Evolutionary conservation across 2,113 vertebrate genomes (phyloP).

Genomic region (Bolborhynchus lineola): DNA sequence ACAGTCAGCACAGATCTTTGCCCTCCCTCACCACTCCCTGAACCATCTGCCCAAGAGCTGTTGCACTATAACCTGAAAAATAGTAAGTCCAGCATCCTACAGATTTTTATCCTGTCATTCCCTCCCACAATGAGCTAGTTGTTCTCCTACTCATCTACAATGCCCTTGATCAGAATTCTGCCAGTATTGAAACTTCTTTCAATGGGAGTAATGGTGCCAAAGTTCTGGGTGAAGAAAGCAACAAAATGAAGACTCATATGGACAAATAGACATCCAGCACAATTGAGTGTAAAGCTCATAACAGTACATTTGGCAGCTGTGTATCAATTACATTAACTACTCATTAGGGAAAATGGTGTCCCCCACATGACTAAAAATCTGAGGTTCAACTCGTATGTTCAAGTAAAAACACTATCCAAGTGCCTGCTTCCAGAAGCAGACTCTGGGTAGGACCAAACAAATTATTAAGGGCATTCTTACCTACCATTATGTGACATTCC

Average conservation of each 20-base stretch:
- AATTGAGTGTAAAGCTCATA: not conserved
- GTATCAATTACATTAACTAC: not conserved
- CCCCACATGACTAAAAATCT: rapidly evolving
- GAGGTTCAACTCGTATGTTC: not conserved
- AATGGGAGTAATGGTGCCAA: not conserved
- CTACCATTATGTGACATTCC: slow-evolving; percentile 99
- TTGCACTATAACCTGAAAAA: slow-evolving; percentile 15
- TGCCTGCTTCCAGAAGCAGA: not conserved
- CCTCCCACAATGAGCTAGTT: not conserved
- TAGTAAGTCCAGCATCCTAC: not conserved
- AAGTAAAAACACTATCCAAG: not conserved
- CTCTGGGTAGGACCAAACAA: not conserved
- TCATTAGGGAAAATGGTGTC: not conserved
- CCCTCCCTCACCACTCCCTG: not conserved
- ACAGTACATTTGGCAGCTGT: not conserved
- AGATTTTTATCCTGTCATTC: not conserved
- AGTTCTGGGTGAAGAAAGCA: not conserved
- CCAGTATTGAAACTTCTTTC: not conserved
- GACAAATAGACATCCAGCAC: not conserved
- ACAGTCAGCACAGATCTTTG: not conserved
- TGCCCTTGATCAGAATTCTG: not conserved
- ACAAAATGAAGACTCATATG: not conserved
- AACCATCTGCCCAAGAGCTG: not conserved
- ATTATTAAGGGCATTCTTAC: slow-evolving; percentile 58
- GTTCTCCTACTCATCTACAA: slow-evolving; percentile 3